Conservation (phyloP, 64 coral and sea anemone genomes). For the Platygyra sinensis region DNA sequence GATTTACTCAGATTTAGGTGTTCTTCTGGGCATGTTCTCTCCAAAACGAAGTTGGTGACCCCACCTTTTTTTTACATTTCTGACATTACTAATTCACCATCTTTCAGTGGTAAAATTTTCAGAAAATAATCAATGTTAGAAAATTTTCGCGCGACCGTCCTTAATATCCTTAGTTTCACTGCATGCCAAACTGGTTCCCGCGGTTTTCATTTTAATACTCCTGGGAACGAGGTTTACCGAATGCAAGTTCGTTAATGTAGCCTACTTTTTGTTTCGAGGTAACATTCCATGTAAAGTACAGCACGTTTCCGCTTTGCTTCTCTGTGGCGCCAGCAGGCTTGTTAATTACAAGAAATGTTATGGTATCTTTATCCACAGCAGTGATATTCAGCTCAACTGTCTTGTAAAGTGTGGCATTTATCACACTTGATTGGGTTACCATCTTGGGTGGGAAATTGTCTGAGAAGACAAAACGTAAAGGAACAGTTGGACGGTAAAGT, state of each 20-base stretch:
- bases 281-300: constrained; percentile 2
- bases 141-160: too few relatives aligned
- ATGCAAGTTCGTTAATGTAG: neutral
- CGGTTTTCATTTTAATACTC: neutral
- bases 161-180: too few relatives aligned
- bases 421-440: neutral
- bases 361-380: neutral
- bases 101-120: too few relatives aligned
- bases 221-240: neutral
- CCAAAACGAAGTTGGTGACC: too few relatives aligned
- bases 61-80: too few relatives aligned
- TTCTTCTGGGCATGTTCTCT: too few relatives aligned
- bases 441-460: constrained; percentile 62
- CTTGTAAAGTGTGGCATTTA: constrained; percentile 2
- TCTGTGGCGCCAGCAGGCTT: neutral
- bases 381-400: neutral
- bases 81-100: too few relatives aligned
- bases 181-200: too few relatives aligned
- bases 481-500: too few relatives aligned
- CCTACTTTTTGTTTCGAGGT: constrained; percentile 28
- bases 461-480: neutral
- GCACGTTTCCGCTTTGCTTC: neutral
- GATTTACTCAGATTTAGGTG: too few relatives aligned
- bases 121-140: too few relatives aligned
- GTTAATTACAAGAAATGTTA: constrained; percentile 14